A percentile compares a stretch with the other conserved stretches of the same genome.
Evolutionary conservation across 2,888 invertebrate genomes (phyloP).

Genomic region (Caenorhabditis sp.): DNA sequence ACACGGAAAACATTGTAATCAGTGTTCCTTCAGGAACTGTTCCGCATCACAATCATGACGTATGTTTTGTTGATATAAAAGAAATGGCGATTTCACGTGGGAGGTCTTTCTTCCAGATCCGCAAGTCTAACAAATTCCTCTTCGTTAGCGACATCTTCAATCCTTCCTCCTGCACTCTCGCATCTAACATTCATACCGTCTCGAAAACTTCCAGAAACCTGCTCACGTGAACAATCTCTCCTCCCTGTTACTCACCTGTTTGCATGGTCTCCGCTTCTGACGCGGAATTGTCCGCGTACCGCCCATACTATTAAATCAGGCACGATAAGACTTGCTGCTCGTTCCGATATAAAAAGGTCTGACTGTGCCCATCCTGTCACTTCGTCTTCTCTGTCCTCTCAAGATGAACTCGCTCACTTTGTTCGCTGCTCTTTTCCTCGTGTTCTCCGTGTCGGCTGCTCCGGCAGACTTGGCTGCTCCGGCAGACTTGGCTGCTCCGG

Average conservation of each 20-base stretch:
- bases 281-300: constrained; percentile 12
- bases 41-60: no score
- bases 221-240: background rate
- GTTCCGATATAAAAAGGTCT: constrained; percentile 21
- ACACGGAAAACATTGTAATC: no score
- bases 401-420: constrained; percentile 18
- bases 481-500: no score
- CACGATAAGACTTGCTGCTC: constrained; percentile 17
- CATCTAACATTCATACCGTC: constrained; percentile 28
- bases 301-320: constrained; percentile 15
- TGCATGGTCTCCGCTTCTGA: background rate
- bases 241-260: constrained; percentile 20
- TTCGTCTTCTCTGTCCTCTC: background rate
- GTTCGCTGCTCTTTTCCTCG: background rate
- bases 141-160: constrained; percentile 26
- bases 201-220: constrained; percentile 14
- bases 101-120: constrained; percentile 31
- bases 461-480: no score
- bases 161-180: constrained; percentile 19
- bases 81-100: no score
- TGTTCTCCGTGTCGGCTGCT: background rate
- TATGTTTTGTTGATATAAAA: no score
- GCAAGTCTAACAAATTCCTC: constrained; percentile 18
- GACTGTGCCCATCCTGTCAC: background rate
- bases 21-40: no score